These are phyloP conservation scores for Pyxicephalus adspersus DNA, from an alignment of 2,113 vertebrate genomes.

Conservation along the genomic window DNA sequence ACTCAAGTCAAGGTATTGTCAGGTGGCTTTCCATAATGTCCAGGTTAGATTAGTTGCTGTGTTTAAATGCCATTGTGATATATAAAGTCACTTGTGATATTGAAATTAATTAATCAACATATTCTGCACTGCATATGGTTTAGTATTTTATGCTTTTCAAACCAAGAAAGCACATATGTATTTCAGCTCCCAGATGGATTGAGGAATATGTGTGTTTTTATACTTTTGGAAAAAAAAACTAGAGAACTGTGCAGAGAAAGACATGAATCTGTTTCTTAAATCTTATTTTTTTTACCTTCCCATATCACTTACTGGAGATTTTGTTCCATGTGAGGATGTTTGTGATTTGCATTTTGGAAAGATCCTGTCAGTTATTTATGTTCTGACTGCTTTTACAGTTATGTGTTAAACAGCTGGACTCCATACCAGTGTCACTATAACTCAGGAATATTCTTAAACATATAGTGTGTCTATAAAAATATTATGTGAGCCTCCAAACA, in stretches of 20 bases:
- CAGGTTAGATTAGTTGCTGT: too few species aligned
- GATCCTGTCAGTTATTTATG: constrained; percentile 65
- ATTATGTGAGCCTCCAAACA: constrained; percentile 1
- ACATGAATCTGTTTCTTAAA: constrained; percentile 60
- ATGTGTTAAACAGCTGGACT: constrained; percentile 65
- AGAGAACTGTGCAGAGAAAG: constrained; percentile 61
- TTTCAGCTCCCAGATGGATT: constrained; percentile 7
- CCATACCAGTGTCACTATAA: constrained; percentile 59
- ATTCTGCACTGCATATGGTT: not conserved
- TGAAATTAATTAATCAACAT: not conserved
- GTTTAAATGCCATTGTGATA: not conserved
- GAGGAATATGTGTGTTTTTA: constrained; percentile 31
- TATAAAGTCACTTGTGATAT: not conserved
- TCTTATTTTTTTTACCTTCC: constrained; percentile 62
- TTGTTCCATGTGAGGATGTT: constrained; percentile 59
- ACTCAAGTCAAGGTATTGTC: too few species aligned
- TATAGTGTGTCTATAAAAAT: constrained; percentile 40
- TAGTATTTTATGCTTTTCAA: constrained; percentile 32
- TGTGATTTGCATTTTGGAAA: constrained; percentile 64
- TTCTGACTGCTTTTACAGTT: constrained; percentile 58
- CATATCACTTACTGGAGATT: constrained; percentile 49
- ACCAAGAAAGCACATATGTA: constrained; percentile 49
- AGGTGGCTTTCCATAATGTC: too few species aligned
- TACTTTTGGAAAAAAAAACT: constrained; percentile 47
- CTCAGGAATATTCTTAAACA: constrained; percentile 29